Base-by-base conservation (phyloP, 2,888 invertebrate genomes). In the Cinara cedri region DNA sequence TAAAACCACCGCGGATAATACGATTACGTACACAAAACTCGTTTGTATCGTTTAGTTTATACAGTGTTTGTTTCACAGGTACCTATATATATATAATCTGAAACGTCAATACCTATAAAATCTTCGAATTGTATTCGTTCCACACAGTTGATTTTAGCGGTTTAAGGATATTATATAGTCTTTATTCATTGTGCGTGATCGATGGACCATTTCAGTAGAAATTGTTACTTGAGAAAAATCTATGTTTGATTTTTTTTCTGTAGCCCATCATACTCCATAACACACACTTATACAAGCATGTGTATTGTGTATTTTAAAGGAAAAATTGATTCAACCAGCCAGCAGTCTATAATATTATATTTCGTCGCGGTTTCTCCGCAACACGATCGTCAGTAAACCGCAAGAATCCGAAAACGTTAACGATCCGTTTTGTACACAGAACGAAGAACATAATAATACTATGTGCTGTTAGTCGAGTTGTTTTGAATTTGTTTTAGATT, bases 81-180 rank as follows among this genome's bases (percentile, higher is more conserved):
- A n/a, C n/a, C n/a, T n/a, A n/a, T n/a, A n/a, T n/a, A n/a, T n/a
- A 34, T 34, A 34, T 6, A 34, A 21, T 42, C 21, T 65, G 3
- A 34, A 72, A 72, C 72, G 62, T 34, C 72, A 72, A 62, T 65
- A 54, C 54, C 42, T 54, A 19, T 55, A 66, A 65, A 75, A 65
- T 16, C 65, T 44, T 55, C 19, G 49, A 76, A 68, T 46, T 34
- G 62, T 72, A 49, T 76, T 49, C 55, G 76, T 76, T 76, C 76
- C 76, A 34, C 68, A 34, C 49, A 68, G 76, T 68, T 60, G 68
- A 68, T 57, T 76, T 74, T 16, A 21, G 62, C 13, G 51, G 62
- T 63, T 72, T 66, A 66, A 66, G 68, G 26, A 76, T 42, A 54
- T 42, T 14, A 26, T 21, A 70, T 46, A 16, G 10, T 68, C 19